Evolutionary conservation across 2,888 invertebrate species (phyloP).

Genomic region (Mythimna pallens): DNA sequence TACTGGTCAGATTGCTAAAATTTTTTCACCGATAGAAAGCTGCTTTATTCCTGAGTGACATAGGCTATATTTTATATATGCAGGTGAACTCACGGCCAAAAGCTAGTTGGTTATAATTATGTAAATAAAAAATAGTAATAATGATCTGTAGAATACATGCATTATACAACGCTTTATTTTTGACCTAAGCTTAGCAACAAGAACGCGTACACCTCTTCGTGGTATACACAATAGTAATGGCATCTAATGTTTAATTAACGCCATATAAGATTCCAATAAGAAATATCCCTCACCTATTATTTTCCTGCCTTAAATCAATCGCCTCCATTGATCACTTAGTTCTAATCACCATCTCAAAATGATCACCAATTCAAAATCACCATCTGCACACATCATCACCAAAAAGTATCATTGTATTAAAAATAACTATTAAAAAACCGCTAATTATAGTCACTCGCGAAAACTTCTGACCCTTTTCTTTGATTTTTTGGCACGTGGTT

Average conservation of each 20-base stretch:
- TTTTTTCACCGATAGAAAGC: no score
- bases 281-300: constrained; percentile 74
- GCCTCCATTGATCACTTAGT: constrained; percentile 72
- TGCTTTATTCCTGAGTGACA: no score
- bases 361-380: constrained; percentile 16
- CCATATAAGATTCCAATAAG: constrained; percentile 74
- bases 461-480: constrained; percentile 45
- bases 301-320: constrained; percentile 74
- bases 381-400: constrained; percentile 18
- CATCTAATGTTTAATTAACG: background rate
- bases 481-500: constrained; percentile 77
- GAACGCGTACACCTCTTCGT: no score
- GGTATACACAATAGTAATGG: background rate
- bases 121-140: background rate
- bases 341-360: constrained; percentile 74
- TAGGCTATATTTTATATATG: no score
- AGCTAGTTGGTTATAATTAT: background rate
- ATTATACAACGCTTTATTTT: no score
- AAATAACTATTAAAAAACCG: constrained; percentile 10
- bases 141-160: no score
- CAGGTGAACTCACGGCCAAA: no score
- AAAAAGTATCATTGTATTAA: constrained; percentile 29
- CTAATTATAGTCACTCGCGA: constrained; percentile 41
- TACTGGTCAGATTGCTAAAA: no score
- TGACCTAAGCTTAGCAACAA: background rate